Evolutionary conservation across 2,888 invertebrate species (phyloP).

Genomic region (Aspidiotus destructor): DNA sequence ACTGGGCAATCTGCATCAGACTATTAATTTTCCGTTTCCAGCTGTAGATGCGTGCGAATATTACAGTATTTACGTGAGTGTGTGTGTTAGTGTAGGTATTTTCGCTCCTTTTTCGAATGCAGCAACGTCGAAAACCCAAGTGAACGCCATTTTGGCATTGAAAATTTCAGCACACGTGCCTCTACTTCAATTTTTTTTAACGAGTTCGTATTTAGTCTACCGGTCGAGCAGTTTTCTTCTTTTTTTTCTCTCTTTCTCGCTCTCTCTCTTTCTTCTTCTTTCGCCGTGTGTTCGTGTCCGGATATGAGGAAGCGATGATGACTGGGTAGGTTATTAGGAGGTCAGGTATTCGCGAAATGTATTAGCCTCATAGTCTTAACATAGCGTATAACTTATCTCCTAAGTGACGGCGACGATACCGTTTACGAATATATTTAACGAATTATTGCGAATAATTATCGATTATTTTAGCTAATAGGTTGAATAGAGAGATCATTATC

Average conservation of each 20-base stretch:
- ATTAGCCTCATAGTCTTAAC: not conserved
- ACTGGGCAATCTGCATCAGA: too few species aligned
- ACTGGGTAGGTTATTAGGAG: conserved; percentile 13
- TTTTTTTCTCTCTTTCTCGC: too few species aligned
- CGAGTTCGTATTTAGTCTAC: conserved; percentile 25
- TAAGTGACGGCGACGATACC: not conserved
- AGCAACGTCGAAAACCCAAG: conserved; percentile 6
- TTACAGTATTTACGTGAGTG: not conserved
- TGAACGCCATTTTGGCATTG: conserved; percentile 31
- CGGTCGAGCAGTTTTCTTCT: conserved; percentile 26
- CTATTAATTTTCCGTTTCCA: not conserved
- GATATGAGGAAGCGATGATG: conserved; percentile 1
- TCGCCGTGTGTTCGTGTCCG: conserved; percentile 9
- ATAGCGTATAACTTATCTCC: not conserved
- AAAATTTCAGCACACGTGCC: conserved; percentile 30
- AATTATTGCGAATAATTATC: not conserved
- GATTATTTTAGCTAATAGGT: not conserved
- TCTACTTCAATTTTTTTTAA: conserved; percentile 28
- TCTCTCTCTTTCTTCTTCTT: too few species aligned
- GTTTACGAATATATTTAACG: conserved; percentile 2
- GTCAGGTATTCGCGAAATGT: conserved; percentile 9
- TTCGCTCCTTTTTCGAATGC: not conserved
- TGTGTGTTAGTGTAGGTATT: not conserved
- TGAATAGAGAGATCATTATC: too few species aligned
- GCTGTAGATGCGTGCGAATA: not conserved